A percentile compares a stretch with the other conserved stretches of the same genome.
Conservation (phyloP, 2,113 vertebrate species). For the Barbus barbus region DNA sequence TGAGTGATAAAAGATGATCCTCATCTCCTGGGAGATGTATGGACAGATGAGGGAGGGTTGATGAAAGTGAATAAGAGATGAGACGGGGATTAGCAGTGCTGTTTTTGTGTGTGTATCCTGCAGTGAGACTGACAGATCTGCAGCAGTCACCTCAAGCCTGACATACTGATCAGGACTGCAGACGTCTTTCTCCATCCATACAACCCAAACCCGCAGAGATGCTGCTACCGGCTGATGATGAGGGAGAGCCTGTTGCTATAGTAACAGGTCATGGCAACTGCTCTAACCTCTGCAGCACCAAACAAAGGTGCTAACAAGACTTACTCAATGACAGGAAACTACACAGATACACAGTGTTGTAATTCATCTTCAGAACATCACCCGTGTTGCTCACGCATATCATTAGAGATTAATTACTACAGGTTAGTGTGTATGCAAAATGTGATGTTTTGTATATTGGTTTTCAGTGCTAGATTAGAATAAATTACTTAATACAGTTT, state of each 20-base stretch:
- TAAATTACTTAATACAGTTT: background rate
- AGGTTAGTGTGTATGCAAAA: background rate
- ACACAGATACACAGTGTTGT: background rate
- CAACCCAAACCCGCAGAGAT: slow-evolving; percentile 7
- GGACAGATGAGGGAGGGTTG: background rate
- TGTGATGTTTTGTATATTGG: background rate
- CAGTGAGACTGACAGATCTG: slow-evolving; percentile 27
- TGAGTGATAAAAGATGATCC: background rate
- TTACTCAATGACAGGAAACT: background rate
- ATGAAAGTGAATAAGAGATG: slow-evolving; percentile 36
- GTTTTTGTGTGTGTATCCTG: background rate
- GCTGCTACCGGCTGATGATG: background rate
- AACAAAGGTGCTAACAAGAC: slow-evolving; percentile 1
- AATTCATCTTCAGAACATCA: background rate
- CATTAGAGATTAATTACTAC: background rate
- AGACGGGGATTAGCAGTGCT: slow-evolving; percentile 6
- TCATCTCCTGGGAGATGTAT: background rate
- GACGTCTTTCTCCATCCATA: background rate
- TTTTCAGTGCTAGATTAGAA: background rate
- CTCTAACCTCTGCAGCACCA: slow-evolving; percentile 39
- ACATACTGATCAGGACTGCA: slow-evolving; percentile 54
- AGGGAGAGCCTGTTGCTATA: slow-evolving; percentile 38
- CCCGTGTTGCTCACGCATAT: too few species aligned
- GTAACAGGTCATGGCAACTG: slow-evolving; percentile 26
- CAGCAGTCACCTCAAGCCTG: slow-evolving; percentile 44